Percentiles rank a stretch among this genome's conserved stretches.
phyloP scores from a whole-genome alignment of 2,888 invertebrate genomes.

The Erebia epiphron region DNA sequence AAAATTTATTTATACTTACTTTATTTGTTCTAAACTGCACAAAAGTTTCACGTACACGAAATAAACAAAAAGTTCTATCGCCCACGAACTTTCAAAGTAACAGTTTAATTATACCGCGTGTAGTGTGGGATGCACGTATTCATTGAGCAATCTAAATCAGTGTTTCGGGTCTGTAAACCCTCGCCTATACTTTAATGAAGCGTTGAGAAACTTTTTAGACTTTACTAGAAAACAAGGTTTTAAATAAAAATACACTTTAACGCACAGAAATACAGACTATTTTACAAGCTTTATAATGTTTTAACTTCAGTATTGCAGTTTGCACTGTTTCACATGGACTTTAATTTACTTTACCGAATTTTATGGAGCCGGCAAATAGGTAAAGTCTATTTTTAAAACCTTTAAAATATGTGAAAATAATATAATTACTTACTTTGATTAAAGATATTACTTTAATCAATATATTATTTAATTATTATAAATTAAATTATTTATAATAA shows the following conservation, averaged over 20 bases:
- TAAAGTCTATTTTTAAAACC: neutral
- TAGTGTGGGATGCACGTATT: slow-evolving; percentile 41
- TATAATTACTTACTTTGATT: too few relatives aligned
- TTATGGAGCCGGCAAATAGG: neutral
- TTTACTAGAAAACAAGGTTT: slow-evolving; percentile 61
- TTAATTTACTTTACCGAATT: neutral
- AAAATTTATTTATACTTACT: too few relatives aligned
- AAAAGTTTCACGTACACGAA: slow-evolving; percentile 32
- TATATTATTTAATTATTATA: too few relatives aligned
- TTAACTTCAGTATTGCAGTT: neutral
- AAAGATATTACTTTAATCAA: too few relatives aligned
- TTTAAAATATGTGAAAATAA: neutral
- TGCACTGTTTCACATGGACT: neutral
- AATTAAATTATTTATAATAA: too few relatives aligned
- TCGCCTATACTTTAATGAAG: slow-evolving; percentile 70
- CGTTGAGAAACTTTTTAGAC: slow-evolving; percentile 69
- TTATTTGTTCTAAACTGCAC: slow-evolving; percentile 35
- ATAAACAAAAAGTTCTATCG: slow-evolving; percentile 38
- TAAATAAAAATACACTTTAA: slow-evolving; percentile 49
- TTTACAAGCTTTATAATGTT: slow-evolving; percentile 31
- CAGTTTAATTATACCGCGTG: slow-evolving; percentile 38
- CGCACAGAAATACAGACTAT: slow-evolving; percentile 37
- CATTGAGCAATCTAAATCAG: slow-evolving; percentile 56
- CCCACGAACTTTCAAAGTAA: slow-evolving; percentile 31
- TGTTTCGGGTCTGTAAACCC: slow-evolving; percentile 64